Evolutionary conservation across 2,797 vertebrate species (phyloP).

Genomic region (Erethizon dorsatum): DNA sequence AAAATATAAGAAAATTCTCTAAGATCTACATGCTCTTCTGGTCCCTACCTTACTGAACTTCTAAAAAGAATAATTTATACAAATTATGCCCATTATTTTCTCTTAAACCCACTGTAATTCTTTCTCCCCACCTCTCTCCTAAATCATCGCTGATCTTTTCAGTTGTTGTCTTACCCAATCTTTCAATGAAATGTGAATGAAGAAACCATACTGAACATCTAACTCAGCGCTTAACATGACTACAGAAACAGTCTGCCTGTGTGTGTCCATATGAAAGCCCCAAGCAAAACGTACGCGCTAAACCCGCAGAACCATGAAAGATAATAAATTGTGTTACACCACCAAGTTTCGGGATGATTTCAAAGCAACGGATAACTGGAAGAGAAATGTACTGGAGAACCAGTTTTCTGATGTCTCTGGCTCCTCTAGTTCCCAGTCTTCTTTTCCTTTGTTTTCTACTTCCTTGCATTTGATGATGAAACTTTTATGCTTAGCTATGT

Average conservation of each 20-base stretch:
- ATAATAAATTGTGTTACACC: conserved; percentile 16
- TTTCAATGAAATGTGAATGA: conserved; percentile 45
- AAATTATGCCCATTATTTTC: neutral
- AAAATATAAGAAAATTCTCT: neutral
- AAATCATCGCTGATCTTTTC: neutral
- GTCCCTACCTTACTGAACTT: conserved; percentile 12
- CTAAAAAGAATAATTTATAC: neutral
- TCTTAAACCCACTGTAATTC: neutral
- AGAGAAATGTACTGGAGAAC: conserved; percentile 12
- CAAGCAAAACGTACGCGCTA: neutral
- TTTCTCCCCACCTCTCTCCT: neutral
- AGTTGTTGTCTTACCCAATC: neutral
- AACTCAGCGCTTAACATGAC: neutral
- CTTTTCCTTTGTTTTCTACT: neutral
- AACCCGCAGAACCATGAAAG: neutral
- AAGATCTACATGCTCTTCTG: neutral
- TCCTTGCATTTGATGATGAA: neutral
- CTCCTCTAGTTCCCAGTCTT: neutral
- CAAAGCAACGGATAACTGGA: neutral
- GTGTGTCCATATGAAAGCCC: neutral
- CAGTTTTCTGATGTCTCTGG: neutral
- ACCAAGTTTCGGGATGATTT: neutral
- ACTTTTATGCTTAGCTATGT: neutral
- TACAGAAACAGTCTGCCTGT: neutral
- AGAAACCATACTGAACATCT: neutral